Conservation (phyloP, 2,113 vertebrate genomes). For the Melanostigma gelatinosum region DNA sequence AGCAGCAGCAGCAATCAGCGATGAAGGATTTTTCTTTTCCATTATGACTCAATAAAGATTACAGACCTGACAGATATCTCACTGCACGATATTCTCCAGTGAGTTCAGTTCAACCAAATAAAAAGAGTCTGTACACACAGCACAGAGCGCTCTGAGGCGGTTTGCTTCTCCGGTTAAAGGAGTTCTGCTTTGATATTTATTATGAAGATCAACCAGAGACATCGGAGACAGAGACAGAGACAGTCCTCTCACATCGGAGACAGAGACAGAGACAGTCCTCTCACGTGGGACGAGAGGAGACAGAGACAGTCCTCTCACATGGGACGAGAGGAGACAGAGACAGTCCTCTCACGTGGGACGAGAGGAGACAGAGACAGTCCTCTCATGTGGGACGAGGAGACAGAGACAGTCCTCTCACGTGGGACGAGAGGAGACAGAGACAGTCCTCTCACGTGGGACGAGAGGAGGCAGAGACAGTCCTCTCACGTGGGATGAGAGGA, state of each 20-base stretch:
- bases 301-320: not conserved
- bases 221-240: too few species aligned
- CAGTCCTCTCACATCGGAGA: not conserved
- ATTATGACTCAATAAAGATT: conserved; percentile 60
- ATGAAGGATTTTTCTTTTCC: conserved; percentile 33
- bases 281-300: conserved; percentile 13
- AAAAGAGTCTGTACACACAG: conserved; percentile 10
- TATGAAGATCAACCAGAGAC: conserved; percentile 26
- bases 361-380: not conserved
- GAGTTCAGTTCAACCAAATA: not conserved
- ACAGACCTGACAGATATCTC: conserved; percentile 40
- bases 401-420: not conserved
- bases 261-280: not conserved
- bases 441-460: not conserved
- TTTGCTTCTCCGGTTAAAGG: conserved; percentile 24
- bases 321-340: conserved; percentile 4
- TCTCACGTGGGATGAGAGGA: conserved; percentile 14
- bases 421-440: conserved; percentile 3
- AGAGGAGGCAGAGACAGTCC: not conserved
- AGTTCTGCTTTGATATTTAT: conserved; percentile 12
- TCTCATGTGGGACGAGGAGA: not conserved
- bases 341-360: conserved; percentile 1
- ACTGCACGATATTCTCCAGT: conserved; percentile 25
- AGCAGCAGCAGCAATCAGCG: conserved; percentile 36
- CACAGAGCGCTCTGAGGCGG: not conserved